Evolutionary conservation across 2,113 vertebrate genomes (phyloP).

Genomic region (Rhadina sibilatrix): DNA sequence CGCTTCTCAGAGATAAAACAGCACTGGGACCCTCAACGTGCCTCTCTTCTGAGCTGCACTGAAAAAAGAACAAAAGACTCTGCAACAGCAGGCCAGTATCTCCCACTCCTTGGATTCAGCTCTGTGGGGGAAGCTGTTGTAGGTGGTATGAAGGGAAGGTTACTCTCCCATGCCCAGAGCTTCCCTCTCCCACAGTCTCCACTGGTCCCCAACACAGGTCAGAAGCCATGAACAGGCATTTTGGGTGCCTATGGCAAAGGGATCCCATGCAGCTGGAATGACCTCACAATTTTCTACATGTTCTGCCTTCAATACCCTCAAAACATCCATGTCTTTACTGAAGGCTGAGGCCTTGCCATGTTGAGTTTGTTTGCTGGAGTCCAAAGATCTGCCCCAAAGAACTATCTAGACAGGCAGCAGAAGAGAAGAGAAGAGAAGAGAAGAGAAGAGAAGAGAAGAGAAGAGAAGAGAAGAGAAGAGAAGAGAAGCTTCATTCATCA

Average conservation of each 20-base stretch:
- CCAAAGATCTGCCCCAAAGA: background rate
- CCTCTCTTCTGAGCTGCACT: background rate
- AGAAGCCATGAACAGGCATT: background rate
- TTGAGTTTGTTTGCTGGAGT: background rate
- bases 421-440: background rate
- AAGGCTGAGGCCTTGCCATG: background rate
- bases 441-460: background rate
- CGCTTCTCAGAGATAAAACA: background rate
- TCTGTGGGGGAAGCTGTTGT: background rate
- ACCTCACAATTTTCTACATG: background rate
- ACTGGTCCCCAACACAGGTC: background rate
- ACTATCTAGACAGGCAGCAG: background rate
- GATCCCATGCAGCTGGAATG: background rate
- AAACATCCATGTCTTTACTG: background rate
- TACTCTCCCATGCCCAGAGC: background rate
- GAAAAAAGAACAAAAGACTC: background rate
- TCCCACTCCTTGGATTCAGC: background rate
- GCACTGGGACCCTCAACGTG: rapidly evolving
- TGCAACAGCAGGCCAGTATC: background rate
- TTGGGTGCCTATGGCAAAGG: background rate
- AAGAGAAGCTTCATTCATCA: background rate
- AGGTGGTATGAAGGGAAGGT: background rate
- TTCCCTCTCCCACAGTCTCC: background rate
- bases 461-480: background rate
- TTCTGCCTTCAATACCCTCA: background rate